Base-by-base conservation (phyloP, 2,113 vertebrate genomes). In the Eublepharis macularius region DNA sequence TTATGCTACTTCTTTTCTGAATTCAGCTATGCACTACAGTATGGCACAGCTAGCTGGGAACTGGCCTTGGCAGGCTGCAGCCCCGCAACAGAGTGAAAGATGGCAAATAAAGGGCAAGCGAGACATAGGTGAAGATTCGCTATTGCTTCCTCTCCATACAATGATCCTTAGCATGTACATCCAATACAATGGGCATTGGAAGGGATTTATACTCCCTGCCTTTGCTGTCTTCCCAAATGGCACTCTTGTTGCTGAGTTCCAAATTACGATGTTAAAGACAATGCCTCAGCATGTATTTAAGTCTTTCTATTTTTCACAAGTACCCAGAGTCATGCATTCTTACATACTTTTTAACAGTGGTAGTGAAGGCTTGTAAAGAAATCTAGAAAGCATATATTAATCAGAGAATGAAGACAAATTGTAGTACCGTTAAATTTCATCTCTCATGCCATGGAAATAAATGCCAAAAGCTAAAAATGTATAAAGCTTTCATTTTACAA, bases 291-390 rank as follows among this genome's bases (percentile, higher is more conserved):
- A 39, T 57, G 1, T 63, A 32, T 2, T 63, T 36, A n/a, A 65
- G 32, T 43, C 49, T 36, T 76, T 34, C 73, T 0, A n/a, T 4
- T n/a, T 66, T 0, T 12, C 0, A 9, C 0, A 43, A 13, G 12
- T 79, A 49, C 36, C 12, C 26, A 54, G 1, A 1, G 0, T 34
- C 41, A 17, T 65, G 6, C 0, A n/a, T 41, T 63, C 1, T 6
- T 26, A 43, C 8, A 16, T 34, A 45, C 66, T 19, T 78, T 26
- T 43, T 47, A 72, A 54, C 32, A 34, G 21, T 19, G 60, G 17
- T 49, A 65, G 11, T 21, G 45, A 78, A 78, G 70, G 49, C 49
- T n/a, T 70, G 3, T 69, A 29, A 70, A 54, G 19, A 85, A 57
- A 79, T 9, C 6, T 26, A 54, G 39, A 47, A 66, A 57, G 63